These are phyloP conservation scores for Callionymus lyra DNA, from an alignment of 2,113 vertebrate genomes.

Conservation along the genomic window DNA sequence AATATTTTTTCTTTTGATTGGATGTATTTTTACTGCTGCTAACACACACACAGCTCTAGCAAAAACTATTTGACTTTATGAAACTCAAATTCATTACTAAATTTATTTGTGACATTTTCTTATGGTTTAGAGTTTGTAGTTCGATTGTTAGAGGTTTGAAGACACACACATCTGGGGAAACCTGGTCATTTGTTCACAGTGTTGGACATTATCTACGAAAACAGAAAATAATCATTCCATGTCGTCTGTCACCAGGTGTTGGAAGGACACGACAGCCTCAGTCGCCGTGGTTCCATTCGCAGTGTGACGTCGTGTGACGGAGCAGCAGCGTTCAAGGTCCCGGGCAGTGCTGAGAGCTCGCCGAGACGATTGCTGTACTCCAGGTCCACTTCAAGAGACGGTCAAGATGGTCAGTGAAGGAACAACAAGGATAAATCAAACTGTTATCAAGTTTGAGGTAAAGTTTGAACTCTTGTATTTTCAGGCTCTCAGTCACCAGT, in stretches of 20 bases:
- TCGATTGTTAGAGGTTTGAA: no score
- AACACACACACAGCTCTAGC: no score
- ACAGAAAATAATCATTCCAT: no score
- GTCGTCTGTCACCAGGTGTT: slow-evolving; percentile 58
- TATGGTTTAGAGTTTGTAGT: no score
- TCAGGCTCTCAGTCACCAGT: slow-evolving; percentile 57
- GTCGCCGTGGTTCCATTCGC: slow-evolving; percentile 63
- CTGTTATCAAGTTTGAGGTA: neutral
- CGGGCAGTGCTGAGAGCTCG: slow-evolving; percentile 63
- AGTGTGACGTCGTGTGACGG: slow-evolving; percentile 34
- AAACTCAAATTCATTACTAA: no score
- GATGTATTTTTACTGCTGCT: no score
- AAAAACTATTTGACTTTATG: no score
- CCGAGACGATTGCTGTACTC: slow-evolving; percentile 42
- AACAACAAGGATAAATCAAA: neutral
- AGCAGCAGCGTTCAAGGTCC: slow-evolving; percentile 43
- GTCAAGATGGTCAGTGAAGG: neutral
- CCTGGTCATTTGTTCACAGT: no score
- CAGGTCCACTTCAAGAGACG: neutral
- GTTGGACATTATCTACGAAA: no score
- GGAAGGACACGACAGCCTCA: slow-evolving; percentile 65
- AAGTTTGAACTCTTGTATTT: neutral
- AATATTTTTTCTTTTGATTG: no score
- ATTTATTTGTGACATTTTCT: no score
- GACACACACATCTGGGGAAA: no score